Base-by-base conservation (phyloP, 2,888 invertebrate genomes). In the Lepidochrysops patricia region DNA sequence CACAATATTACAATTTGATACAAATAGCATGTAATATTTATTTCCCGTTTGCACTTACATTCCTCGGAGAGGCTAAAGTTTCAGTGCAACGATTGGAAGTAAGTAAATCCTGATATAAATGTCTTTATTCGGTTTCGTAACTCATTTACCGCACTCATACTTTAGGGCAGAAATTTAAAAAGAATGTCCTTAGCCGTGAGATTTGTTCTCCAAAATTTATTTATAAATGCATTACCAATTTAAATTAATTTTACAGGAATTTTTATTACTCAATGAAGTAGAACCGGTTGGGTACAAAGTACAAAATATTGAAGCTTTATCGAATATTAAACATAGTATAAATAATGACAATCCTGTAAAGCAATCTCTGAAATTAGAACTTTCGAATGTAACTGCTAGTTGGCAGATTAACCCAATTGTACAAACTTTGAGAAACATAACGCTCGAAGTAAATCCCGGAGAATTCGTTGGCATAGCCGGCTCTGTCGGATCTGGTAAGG, bases 1-100 rank as follows among this genome's bases (percentile, higher is more conserved):
- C 95, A 3, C 94, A 94, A 70, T 94, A 94, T 75, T 94, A 93
- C 72, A 95, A 95, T 73, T 90, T 93, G n/a, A 82, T 95, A 32
- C 95, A 94, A 77, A 78, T 91, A n/a, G 83, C 91, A 1, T 91
- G 92, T 81, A 92, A 92, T 56, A 92, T 92, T 68, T 90, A 90
- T 67, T 92, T 91, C 75, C 94, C 91, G 9, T 74, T 90, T 76
- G 93, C 90, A 4, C 76, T 94, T 35, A 80, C 91, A 1, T 81
- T 87, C 60, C 79, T 91, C 2, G 92, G 93, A 0, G 94, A 94
- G 77, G 89, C 92, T 1, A 83, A 86, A 64, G 91, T 93, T 1
- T 92, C 94, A 0, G 79, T 93, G 4, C 85, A 85, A 68, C 82
- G 94, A 64, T 78, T 94, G 48, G 90, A 93, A 87, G 92, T 92